Evolutionary conservation across 2,797 vertebrate species (phyloP).

Genomic region (Halcyon smyrnensis): DNA sequence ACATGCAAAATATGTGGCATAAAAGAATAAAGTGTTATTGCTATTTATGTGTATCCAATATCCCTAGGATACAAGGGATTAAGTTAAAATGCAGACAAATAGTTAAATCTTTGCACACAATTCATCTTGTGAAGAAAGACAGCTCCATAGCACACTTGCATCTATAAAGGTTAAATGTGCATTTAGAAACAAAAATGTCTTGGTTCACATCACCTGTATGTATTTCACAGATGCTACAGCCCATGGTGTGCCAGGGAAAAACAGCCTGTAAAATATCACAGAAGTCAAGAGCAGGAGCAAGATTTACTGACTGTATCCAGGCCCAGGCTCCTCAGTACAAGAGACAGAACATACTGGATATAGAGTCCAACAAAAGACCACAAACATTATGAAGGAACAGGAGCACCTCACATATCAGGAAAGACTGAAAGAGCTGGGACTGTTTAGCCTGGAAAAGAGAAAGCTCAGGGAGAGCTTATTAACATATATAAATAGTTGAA

Average conservation of each 20-base stretch:
- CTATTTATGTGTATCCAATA: background rate
- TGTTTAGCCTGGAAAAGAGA: background rate
- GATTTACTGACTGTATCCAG: background rate
- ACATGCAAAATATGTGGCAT: slow-evolving; percentile 6
- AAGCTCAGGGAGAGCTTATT: background rate
- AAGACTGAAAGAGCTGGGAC: background rate
- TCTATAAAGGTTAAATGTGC: background rate
- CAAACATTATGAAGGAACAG: background rate
- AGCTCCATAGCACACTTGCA: background rate
- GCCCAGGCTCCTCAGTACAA: background rate
- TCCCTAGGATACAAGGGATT: background rate
- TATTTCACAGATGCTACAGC: background rate
- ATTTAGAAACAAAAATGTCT: background rate
- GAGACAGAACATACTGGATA: background rate
- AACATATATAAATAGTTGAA: background rate
- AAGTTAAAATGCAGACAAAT: background rate
- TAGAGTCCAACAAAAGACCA: background rate
- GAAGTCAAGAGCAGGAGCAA: background rate
- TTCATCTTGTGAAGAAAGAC: background rate
- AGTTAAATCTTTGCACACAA: background rate
- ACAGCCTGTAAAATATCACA: background rate
- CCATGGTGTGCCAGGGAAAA: background rate
- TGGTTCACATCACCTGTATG: background rate
- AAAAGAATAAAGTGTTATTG: slow-evolving; percentile 6
- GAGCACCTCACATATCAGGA: background rate